Conservation (phyloP, 2,797 vertebrate species). For the Capromys pilorides region DNA sequence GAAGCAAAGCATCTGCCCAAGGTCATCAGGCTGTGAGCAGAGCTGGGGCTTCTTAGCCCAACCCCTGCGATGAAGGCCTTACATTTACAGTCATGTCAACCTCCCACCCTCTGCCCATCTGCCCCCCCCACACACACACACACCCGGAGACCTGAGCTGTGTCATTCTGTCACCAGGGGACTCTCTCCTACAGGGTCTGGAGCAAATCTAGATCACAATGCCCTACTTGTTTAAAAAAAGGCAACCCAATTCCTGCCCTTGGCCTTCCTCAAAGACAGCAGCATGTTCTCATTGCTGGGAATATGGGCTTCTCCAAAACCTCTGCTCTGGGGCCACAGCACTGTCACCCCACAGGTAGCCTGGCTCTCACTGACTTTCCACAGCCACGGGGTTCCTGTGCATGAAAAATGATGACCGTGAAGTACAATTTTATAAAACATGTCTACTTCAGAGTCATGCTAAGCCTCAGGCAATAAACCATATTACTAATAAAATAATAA, state of each 20-base stretch:
- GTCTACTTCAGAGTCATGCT: neutral
- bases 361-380: neutral
- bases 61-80: neutral
- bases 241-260: neutral
- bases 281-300: neutral
- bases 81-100: accelerated
- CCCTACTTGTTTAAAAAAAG: slow-evolving; percentile 49
- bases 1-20: neutral
- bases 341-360: neutral
- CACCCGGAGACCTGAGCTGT: neutral
- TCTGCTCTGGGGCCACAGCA: neutral
- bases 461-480: neutral
- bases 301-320: neutral
- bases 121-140: neutral
- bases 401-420: accelerated
- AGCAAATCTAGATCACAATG: slow-evolving; percentile 11
- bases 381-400: accelerated
- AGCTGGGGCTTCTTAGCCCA: accelerated
- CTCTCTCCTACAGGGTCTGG: neutral
- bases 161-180: neutral
- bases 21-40: neutral
- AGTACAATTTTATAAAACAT: neutral
- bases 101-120: neutral
- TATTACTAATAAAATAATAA: neutral
- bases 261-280: neutral